Evolutionary conservation across 2,888 invertebrate genomes (phyloP).

Genomic region (Gnatocerus cornutus): DNA sequence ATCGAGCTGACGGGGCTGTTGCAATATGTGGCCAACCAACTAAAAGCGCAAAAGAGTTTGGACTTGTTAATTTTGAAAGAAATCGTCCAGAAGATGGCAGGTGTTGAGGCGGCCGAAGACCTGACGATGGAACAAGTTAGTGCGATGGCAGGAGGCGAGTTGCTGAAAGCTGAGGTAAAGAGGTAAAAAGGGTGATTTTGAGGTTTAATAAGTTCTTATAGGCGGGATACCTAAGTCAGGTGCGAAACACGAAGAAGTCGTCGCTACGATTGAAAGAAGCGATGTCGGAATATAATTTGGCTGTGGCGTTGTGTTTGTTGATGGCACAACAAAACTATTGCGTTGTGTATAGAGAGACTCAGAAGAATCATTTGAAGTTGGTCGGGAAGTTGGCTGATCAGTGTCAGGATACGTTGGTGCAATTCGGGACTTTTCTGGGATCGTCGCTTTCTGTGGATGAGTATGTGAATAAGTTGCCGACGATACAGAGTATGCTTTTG

Average conservation of each 20-base stretch:
- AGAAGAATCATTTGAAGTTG: conserved; percentile 88
- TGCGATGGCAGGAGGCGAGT: conserved; percentile 97
- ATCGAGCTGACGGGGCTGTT: conserved; percentile 95
- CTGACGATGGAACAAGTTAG: conserved; percentile 97
- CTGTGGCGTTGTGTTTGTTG: conserved; percentile 92
- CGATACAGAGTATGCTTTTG: conserved; percentile 89
- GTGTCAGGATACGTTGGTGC: conserved; percentile 98
- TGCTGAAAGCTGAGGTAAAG: conserved; percentile 92
- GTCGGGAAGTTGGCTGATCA: conserved; percentile 91
- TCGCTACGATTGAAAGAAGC: conserved; percentile 96
- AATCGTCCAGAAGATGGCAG: conserved; percentile 99
- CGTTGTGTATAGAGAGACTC: conserved; percentile 89
- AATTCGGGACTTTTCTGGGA: conserved; percentile 97
- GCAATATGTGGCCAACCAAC: conserved; percentile 97
- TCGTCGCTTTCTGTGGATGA: conserved; percentile 96
- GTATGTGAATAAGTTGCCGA: conserved; percentile 90
- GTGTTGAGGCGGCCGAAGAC: conserved; percentile 97
- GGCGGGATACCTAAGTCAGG: conserved; percentile 98
- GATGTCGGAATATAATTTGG: conserved; percentile 93
- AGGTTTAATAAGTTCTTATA: too few species aligned
- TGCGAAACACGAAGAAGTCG: conserved; percentile 96
- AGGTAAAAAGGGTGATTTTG: too few species aligned
- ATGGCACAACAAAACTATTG: conserved; percentile 98
- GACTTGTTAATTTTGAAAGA: conserved; percentile 96
- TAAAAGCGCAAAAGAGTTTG: conserved; percentile 96